These are phyloP conservation scores for Coregonus ussuriensis DNA, from an alignment of 2,797 vertebrate species.

Conservation along the genomic window DNA sequence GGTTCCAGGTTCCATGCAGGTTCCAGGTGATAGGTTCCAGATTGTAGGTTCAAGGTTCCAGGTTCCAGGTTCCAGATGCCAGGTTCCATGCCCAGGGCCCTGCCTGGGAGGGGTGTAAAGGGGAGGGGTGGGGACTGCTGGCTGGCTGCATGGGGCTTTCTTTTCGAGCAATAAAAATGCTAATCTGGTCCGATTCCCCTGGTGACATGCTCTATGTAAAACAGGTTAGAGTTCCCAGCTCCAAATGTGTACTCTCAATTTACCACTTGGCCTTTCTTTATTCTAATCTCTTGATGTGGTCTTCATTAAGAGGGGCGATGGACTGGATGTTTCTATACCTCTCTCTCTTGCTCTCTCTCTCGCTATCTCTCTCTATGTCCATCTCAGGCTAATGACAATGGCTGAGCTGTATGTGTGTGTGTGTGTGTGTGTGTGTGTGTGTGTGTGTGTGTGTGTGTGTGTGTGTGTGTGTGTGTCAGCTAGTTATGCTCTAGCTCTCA, in stretches of 20 bases:
- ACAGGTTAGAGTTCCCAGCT: constrained; percentile 61
- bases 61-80: not conserved
- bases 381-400: not conserved
- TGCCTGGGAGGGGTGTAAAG: not conserved
- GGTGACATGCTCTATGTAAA: constrained; percentile 60
- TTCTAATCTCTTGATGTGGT: constrained; percentile 56
- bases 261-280: constrained; percentile 57
- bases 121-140: not conserved
- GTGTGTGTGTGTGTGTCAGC: constrained; percentile 12
- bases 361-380: not conserved
- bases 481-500: not conserved
- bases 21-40: not conserved
- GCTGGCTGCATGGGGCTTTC: not conserved
- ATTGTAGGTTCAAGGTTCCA: not conserved
- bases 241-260: constrained; percentile 57
- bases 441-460: not conserved
- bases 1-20: not conserved
- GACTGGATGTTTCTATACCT: constrained; percentile 44
- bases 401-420: not conserved
- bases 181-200: constrained; percentile 59
- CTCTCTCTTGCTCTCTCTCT: not conserved
- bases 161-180: constrained; percentile 60
- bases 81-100: not conserved
- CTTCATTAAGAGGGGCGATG: constrained; percentile 51
- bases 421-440: not conserved